Evolutionary conservation across 2,888 invertebrate genomes (phyloP), one percentile per base, ranked within the genome.

Genomic region (Hypena proboscidalis): DNA sequence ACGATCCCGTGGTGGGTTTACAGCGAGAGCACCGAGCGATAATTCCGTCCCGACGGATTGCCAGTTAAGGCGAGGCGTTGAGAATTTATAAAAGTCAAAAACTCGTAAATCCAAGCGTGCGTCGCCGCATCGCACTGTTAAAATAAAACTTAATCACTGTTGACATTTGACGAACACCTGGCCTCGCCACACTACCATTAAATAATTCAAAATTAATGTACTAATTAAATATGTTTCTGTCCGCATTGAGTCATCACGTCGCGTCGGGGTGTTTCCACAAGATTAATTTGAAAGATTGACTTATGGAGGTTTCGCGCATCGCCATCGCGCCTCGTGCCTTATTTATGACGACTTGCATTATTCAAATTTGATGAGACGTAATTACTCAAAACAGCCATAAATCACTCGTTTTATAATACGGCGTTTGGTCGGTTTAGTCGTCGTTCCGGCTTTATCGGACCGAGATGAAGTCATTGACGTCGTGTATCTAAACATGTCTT

Each of bases 311-410:
- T 83, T 82, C 73, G 82, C 82, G 77, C 78, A 75, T 77, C 75
- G 75, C 74, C n/a, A n/a, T n/a, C n/a, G 65, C 74, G 63, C 71
- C 79, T 71, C 66, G 67, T 70, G 68, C 74, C 73, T 80, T 82
- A 85, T 87, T 87, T 87, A 85, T 82, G 80, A 85, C 77, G 77
- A 82, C 78, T 81, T 77, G 78, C 81, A 83, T 87, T 90, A 90
- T 89, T 89, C 83, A 89, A 89, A 89, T 89, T 89, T 88, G 88
- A 90, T 90, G 87, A 84, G 86, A 84, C 84, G 83, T 87, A 82
- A 90, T 90, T 88, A 89, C 80, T 89, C 89, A 88, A 85, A 88
- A 85, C 85, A 86, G 58, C 67, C 74, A 89, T 90, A 90, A 90
- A 90, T 90, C 88, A 90, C 79, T 69, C 60, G 74, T 74, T 83